Base-by-base conservation (phyloP, 2,113 vertebrate genomes). In the Furnarius figulus region DNA sequence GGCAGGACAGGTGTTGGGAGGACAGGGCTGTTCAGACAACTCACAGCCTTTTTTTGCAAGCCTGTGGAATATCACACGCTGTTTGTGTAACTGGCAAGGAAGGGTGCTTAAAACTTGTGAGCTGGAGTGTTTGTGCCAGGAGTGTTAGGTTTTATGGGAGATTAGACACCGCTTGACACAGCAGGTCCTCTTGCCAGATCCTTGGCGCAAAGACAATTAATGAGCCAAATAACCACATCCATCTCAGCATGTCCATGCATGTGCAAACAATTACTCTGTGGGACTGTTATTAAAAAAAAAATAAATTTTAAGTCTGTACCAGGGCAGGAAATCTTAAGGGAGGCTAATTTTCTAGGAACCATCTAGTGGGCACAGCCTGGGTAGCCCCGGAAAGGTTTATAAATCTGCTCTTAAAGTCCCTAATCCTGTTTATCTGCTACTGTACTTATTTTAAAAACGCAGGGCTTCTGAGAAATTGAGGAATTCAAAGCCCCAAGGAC, bases 141-240 rank as follows among this genome's bases (percentile, higher is more conserved):
- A 90, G 55, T 82, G 76, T 87, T 90, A 56, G 80, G 83, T 93
- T 96, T 95, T 96, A 92, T 93, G 81, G 88, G 86, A 95, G 88
- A 94, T 97, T 94, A 96, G 86, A 93, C 84, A 79, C 62, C 0
- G 0, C 90, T 96, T 95, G 90, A 95, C 93, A 96, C 95, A 95
- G 95, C 86, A 93, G 93, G 90, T 94, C 79, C 90, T 78, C 80
- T 75, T 93, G 94, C 96, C 93, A 96, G 96, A 94, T 94, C 65
- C 79, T 70, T 87, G 93, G 96, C 24, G 0, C 80, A 89, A 76
- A 85, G 88, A 90, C 80, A 93, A 94, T 93, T 75, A 93, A 94
- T 85, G 92, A 96, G 93, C 85, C 93, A 95, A 94, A 96, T 89
- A 96, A 94, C 96, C 93, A 94, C 88, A 95, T 96, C 90, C 85